Evolutionary conservation across 2,797 vertebrate species (phyloP), one percentile per base, ranked within the genome.

Genomic region (Hoplostethus mediterraneus): DNA sequence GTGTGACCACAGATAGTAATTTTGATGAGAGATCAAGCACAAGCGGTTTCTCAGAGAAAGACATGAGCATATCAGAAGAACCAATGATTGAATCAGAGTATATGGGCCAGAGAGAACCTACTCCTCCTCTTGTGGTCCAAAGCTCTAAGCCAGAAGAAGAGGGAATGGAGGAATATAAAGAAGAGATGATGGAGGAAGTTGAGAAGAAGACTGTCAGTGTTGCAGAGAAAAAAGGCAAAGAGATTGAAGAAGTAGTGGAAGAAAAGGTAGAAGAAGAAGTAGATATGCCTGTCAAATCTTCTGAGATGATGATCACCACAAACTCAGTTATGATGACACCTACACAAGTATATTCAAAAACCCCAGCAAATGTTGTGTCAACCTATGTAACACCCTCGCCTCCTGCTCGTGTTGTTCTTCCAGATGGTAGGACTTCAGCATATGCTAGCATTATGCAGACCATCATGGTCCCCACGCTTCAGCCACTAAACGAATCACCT

Each of bases 401-500:
- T 65, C 81, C 94, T 48, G 38, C 90, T 40, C 83, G 75, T 65
- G 93, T 93, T n/a, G 89, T 94, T 79, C 93, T 95, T 70, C 92
- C 95, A 60, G 93, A 95, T 83, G 94, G 95, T 63, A 90, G 94
- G 25, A 93, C 73, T 0, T 97, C 97, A 71, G 95, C 97, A 21
- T 99, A 99, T 14, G 97, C 98, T 36, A 96, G 96, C 78, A 97
- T 97, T 74, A 97, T 99, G 93, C 96, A 97, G 90, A 95, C 95
- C 16, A 96, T 99, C 61, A 95, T 95, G 90, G 92, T 96, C 30
- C 73, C 89, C 1, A 63, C 80, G 0, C 25, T 76, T 72, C 93
- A 84, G 70, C 87, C 88, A 38, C 28, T 42, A 3, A 89, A 9
- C 57, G 87, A 89, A 0, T 21, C 73, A n/a, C 2, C 71, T n/a